Evolutionary conservation across 2,113 vertebrate genomes (phyloP).

Genomic region (Hyperoodon ampullatus): DNA sequence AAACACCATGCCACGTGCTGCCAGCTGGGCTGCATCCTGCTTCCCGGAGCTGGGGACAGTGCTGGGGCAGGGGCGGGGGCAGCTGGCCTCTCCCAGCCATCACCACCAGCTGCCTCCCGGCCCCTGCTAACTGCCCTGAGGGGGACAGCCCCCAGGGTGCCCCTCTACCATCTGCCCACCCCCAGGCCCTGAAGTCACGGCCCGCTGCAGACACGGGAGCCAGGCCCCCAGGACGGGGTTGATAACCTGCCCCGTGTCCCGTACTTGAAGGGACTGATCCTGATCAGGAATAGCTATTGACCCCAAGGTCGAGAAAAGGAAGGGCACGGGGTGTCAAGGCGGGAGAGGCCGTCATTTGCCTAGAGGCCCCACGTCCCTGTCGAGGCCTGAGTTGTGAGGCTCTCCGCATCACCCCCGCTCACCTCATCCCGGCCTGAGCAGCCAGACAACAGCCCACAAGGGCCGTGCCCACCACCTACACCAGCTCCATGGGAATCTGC

Average conservation of each 20-base stretch:
- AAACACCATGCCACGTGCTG: not conserved
- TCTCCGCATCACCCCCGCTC: rapidly evolving
- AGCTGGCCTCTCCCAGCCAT: not conserved
- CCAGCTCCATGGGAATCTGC: rapidly evolving
- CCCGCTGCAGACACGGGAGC: rapidly evolving
- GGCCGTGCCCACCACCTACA: not conserved
- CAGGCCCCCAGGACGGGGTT: rapidly evolving
- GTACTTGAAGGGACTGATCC: not conserved
- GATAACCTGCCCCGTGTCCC: rapidly evolving
- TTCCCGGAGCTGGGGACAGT: not conserved
- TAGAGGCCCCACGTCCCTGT: not conserved
- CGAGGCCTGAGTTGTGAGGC: not conserved
- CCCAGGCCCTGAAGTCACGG: not conserved
- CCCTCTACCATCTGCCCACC: not conserved
- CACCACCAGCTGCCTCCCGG: not conserved
- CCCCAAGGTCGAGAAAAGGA: not conserved
- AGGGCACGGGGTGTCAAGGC: not conserved
- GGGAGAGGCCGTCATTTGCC: not conserved
- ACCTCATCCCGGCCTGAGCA: not conserved
- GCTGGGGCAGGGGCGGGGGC: not conserved
- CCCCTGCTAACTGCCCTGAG: not conserved
- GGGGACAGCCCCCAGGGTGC: not conserved
- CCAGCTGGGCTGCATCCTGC: not conserved
- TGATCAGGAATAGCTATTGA: not conserved
- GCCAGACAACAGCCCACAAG: not conserved